Evolutionary conservation across 1,140 invertebrate genomes (phyloP).

Genomic region (Amphibalanus amphitrite): DNA sequence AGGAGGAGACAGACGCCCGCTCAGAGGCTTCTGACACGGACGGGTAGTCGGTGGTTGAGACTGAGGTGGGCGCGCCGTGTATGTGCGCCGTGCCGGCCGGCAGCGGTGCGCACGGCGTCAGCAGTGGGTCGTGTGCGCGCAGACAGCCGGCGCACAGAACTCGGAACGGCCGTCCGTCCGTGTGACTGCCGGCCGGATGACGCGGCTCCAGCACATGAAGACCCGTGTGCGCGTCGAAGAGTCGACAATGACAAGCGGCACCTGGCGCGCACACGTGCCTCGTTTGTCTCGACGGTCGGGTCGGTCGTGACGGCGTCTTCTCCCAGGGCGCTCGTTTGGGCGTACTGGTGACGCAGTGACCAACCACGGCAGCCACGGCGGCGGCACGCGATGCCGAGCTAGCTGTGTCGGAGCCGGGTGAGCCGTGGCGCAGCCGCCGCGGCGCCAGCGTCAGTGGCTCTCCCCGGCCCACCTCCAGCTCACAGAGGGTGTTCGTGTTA

Average conservation of each 20-base stretch:
- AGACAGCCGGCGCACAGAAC: constrained; percentile 15
- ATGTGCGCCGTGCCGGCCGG: constrained; percentile 6
- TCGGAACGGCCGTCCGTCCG: constrained; percentile 15
- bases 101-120: constrained; percentile 12
- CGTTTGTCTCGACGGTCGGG: neutral
- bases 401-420: neutral
- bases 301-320: neutral
- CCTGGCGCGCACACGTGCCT: neutral
- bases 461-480: neutral
- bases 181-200: constrained; percentile 9
- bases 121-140: constrained; percentile 15
- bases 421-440: neutral
- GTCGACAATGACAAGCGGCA: neutral
- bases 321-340: neutral
- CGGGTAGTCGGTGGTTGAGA: constrained; percentile 17
- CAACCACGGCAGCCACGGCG: neutral
- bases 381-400: neutral
- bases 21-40: constrained; percentile 16
- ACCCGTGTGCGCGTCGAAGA: neutral
- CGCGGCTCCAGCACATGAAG: neutral
- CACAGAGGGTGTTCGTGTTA: constrained; percentile 15
- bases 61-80: neutral
- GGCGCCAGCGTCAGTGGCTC: neutral
- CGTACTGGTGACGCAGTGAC: neutral
- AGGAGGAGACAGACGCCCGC: constrained; percentile 13